Conservation (phyloP, 2,113 vertebrate species). For the Mastomys natalensis region DNA sequence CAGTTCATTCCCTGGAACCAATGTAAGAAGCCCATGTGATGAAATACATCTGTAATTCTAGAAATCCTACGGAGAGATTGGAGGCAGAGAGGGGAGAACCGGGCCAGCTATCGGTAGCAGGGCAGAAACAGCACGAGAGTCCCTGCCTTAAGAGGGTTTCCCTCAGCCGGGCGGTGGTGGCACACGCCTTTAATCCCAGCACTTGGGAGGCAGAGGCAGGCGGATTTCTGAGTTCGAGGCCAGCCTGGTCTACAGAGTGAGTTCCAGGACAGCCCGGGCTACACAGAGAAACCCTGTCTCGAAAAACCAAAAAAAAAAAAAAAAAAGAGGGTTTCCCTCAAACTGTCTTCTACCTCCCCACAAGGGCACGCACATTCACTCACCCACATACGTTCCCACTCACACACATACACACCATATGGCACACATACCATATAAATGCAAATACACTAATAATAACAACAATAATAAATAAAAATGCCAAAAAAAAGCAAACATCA, state of each 20-base stretch:
- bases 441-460: neutral
- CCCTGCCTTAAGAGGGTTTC: neutral
- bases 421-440: neutral
- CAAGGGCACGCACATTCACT: accelerated
- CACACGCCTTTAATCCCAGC: no score
- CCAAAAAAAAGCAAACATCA: neutral
- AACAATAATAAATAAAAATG: neutral
- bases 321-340: neutral
- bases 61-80: neutral
- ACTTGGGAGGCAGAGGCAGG: no score
- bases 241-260: no score
- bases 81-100: neutral
- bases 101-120: neutral
- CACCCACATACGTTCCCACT: neutral
- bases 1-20: neutral
- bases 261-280: no score
- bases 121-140: neutral
- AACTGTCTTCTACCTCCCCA: neutral
- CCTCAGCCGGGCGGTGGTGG: no score
- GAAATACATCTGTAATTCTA: neutral
- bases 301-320: no score
- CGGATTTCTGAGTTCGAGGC: no score
- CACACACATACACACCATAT: neutral
- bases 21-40: neutral
- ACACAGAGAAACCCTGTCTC: no score